These are phyloP conservation scores for Blastobasis lacticolella DNA, from an alignment of 2,888 invertebrate genomes.

Conservation along the genomic window DNA sequence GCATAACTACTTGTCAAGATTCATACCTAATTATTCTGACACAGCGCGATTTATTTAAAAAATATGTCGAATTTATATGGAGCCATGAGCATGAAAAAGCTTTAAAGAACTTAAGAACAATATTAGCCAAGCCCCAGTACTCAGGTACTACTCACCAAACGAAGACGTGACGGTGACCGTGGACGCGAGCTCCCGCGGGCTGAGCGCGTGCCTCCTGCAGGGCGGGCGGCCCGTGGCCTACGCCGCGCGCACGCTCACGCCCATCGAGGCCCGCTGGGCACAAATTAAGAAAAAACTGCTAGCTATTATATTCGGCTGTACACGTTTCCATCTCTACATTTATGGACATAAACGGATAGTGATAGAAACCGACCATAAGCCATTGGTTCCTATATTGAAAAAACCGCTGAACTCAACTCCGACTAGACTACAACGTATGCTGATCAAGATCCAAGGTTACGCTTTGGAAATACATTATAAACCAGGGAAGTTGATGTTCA, in stretches of 20 bases:
- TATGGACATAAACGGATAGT: conserved; percentile 10
- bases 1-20: conserved; percentile 5
- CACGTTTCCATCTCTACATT: conserved; percentile 10
- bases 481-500: no score
- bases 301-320: conserved; percentile 9
- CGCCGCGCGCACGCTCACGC: conserved; percentile 3
- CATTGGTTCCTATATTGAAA: conserved; percentile 24
- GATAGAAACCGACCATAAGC: conserved; percentile 28
- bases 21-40: conserved; percentile 4
- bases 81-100: not conserved
- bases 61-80: conserved; percentile 7
- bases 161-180: conserved; percentile 9
- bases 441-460: not conserved
- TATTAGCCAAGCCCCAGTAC: conserved; percentile 7
- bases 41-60: conserved; percentile 4
- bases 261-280: conserved; percentile 7
- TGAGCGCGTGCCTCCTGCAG: conserved; percentile 10
- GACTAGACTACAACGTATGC: not conserved
- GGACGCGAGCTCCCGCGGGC: conserved; percentile 1
- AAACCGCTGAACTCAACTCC: conserved; percentile 8
- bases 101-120: conserved; percentile 1
- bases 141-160: conserved; percentile 5
- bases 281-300: conserved; percentile 10
- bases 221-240: conserved; percentile 9
- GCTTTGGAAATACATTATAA: no score